Evolutionary conservation across 1,140 invertebrate species (phyloP), one percentile per base, ranked within the genome.

Genomic region (Cherax quadricarinatus): DNA sequence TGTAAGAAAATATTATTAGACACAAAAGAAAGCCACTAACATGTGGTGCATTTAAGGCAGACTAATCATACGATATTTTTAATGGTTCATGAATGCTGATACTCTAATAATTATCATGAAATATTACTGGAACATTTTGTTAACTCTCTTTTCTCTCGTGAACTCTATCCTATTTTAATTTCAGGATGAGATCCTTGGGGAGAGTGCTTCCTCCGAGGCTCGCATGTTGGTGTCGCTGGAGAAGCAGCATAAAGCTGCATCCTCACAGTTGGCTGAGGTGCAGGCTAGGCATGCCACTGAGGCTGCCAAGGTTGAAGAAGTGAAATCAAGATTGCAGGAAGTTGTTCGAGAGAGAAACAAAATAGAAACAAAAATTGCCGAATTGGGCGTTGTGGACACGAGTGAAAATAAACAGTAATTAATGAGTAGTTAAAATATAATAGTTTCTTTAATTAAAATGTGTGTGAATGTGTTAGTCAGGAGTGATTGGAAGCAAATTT

Each of bases 311-410:
- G 75, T 86, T n/a, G 85, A 81, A 66, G 80, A 86, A 75, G 24
- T 84, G 60, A 73, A 24, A 14, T 30, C 86, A 30, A 94, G 91
- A 75, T 84, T 94, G 80, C 70, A 94, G 62, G 92, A 95, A 89
- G 95, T 95, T 21, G 93, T 95, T 87, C 94, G 93, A 51, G 95
- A 95, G 86, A 93, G 87, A 85, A 86, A 75, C 78, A 18, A 70
- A 53, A 18, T 87, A 5, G 73, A 91, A 70, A 30, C 51, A 66
- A 18, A 86, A 81, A 70, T 87, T 18, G 57, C 60, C 41, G 49
- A 60, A 14, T 12, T 60, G n/a, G 70, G 60, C 30, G 51, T 79
- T 60, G 53, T 62, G 53, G 51, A 85, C 24, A 30, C 70, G 21
- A 75, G 24, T 75, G 70, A 75, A 75, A 75, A 75, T 75, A 75